Evolutionary conservation across 2,888 invertebrate genomes (phyloP).

Genomic region (Yponomeuta sedellus): DNA sequence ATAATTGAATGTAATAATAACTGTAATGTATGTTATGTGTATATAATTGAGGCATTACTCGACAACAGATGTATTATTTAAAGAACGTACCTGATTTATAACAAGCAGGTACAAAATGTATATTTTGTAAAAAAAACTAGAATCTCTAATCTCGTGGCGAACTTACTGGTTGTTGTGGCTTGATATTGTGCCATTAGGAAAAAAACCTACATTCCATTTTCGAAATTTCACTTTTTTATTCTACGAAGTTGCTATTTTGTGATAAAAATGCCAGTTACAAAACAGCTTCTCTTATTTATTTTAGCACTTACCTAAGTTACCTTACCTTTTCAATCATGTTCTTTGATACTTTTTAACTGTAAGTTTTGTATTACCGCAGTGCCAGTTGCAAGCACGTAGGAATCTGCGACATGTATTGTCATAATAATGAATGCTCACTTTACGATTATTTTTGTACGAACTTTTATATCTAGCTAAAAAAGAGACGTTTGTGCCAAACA

Average conservation of each 20-base stretch:
- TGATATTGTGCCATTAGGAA: constrained; percentile 16
- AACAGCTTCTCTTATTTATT: background rate
- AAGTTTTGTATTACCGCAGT: background rate
- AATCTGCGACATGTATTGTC: background rate
- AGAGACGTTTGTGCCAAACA: constrained; percentile 11
- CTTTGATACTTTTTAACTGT: background rate
- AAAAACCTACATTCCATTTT: constrained; percentile 3
- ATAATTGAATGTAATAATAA: constrained; percentile 47
- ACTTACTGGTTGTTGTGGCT: constrained; percentile 9
- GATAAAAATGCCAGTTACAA: constrained; percentile 8
- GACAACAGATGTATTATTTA: constrained; percentile 27
- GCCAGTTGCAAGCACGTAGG: constrained; percentile 9
- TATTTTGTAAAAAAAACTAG: constrained; percentile 17
- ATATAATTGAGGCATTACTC: constrained; percentile 55
- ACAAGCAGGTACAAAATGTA: constrained; percentile 37
- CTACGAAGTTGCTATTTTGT: constrained; percentile 7
- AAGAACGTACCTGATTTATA: constrained; percentile 41
- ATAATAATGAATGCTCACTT: constrained; percentile 10
- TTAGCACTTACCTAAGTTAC: background rate
- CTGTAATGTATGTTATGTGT: constrained; percentile 24
- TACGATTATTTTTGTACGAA: background rate
- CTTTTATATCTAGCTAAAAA: background rate
- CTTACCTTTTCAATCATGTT: background rate
- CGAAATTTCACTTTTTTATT: background rate
- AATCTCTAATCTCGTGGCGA: constrained; percentile 8